A percentile compares a stretch with the other conserved stretches of the same genome.
Conservation (phyloP, 1,140 invertebrate species). For the Pachypeltis micranthus region DNA sequence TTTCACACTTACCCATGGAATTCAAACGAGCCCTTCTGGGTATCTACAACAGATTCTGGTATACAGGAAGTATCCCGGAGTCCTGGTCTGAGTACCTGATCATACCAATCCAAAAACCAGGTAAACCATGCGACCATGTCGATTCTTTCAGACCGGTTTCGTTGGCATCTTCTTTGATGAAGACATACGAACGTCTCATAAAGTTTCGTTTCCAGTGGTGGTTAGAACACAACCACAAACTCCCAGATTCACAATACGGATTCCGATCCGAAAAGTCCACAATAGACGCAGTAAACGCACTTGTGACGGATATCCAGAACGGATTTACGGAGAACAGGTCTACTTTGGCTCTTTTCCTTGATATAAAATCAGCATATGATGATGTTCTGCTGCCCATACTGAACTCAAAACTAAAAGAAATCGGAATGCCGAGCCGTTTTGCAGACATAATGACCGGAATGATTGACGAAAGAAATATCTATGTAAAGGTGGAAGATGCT, state of each 20-base stretch:
- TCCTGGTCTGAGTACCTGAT: not conserved
- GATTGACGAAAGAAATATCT: not conserved
- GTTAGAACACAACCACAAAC: not conserved
- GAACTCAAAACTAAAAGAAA: not conserved
- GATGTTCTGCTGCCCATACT: not conserved
- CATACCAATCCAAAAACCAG: slow-evolving; percentile 1
- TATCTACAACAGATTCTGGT: not conserved
- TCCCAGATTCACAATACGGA: not conserved
- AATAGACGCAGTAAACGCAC: not conserved
- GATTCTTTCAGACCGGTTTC: slow-evolving; percentile 3
- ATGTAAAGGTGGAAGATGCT: not conserved
- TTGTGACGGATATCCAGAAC: not conserved
- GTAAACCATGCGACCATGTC: not conserved
- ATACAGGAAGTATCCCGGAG: not conserved
- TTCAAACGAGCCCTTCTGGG: not conserved
- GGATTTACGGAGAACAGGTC: not conserved
- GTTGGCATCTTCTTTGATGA: not conserved
- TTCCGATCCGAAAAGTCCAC: not conserved
- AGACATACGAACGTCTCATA: slow-evolving; percentile 3
- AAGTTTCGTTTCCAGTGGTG: slow-evolving; percentile 6
- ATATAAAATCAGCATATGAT: not conserved
- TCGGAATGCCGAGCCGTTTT: not conserved
- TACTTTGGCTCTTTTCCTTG: not conserved
- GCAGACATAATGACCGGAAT: not conserved
- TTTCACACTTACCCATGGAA: not conserved